Conservation (phyloP, 2,797 vertebrate genomes). For the Pseudomugil tenellus region DNA sequence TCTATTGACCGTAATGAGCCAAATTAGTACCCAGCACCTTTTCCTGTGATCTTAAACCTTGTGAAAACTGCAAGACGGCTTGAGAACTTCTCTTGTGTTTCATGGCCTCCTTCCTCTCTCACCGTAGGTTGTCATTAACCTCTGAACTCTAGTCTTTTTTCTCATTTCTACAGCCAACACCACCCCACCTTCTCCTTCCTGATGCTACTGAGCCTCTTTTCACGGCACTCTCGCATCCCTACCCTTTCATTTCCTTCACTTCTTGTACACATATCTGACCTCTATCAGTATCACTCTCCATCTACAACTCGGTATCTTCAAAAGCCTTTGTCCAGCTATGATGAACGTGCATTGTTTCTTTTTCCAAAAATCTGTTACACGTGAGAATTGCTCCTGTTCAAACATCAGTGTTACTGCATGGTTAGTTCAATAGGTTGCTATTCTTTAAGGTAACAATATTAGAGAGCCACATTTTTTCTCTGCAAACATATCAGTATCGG, state of each 20-base stretch:
- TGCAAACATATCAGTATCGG: no score
- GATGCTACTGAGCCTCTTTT: slow-evolving; percentile 24
- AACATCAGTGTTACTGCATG: not conserved
- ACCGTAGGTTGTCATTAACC: slow-evolving; percentile 75
- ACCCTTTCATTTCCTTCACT: slow-evolving; percentile 53
- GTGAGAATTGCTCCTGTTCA: not conserved
- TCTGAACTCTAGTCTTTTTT: slow-evolving; percentile 51
- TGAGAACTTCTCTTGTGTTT: slow-evolving; percentile 34
- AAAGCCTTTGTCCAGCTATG: slow-evolving; percentile 20
- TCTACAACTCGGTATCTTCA: slow-evolving; percentile 21
- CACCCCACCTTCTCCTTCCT: slow-evolving; percentile 31
- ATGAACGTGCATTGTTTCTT: not conserved
- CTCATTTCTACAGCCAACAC: slow-evolving; percentile 39
- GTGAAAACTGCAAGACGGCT: slow-evolving; percentile 40
- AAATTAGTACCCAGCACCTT: slow-evolving; percentile 71
- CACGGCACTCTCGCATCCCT: slow-evolving; percentile 16
- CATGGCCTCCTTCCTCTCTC: slow-evolving; percentile 47
- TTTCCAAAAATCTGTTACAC: not conserved
- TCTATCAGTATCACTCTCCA: slow-evolving; percentile 17
- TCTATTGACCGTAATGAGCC: slow-evolving; percentile 68
- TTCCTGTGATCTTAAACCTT: slow-evolving; percentile 63
- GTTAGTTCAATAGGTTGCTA: not conserved
- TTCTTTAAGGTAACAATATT: not conserved
- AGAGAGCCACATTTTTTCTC: not conserved
- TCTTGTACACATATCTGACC: slow-evolving; percentile 44